A percentile compares a stretch with the other conserved stretches of the same genome.
These are phyloP conservation scores for Ectemnius cavifrons DNA, from an alignment of 2,888 invertebrate genomes.

Conservation along the genomic window DNA sequence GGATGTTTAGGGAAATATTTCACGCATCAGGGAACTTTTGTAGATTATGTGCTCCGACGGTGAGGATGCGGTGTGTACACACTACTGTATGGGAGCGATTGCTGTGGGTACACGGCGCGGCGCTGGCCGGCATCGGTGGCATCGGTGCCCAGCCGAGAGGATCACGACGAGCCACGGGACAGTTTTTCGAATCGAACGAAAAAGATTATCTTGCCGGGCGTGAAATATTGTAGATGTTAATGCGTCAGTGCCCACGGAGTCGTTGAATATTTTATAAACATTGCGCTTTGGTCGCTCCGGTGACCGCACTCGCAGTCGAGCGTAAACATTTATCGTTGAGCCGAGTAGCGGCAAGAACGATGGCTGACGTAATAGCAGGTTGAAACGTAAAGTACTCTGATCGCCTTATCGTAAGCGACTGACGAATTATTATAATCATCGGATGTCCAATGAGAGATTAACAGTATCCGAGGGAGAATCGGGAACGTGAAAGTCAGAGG, in stretches of 20 bases:
- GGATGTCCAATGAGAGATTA: too few relatives aligned
- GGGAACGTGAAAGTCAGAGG: too few relatives aligned
- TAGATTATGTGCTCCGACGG: constrained; percentile 26
- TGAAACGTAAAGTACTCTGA: too few relatives aligned
- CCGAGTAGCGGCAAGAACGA: background rate
- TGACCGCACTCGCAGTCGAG: background rate
- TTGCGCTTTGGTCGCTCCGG: too few relatives aligned
- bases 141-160: background rate
- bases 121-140: background rate
- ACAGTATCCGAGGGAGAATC: too few relatives aligned
- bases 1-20: constrained; percentile 56
- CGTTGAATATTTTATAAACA: constrained; percentile 4
- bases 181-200: constrained; percentile 9
- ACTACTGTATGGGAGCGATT: background rate
- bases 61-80: background rate
- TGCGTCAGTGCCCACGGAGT: background rate
- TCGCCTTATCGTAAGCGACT: too few relatives aligned
- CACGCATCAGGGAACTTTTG: constrained; percentile 45
- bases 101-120: too few relatives aligned
- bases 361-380: too few relatives aligned
- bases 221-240: constrained; percentile 3
- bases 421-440: too few relatives aligned
- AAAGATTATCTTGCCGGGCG: background rate
- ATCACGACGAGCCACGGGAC: background rate
- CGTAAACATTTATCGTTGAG: constrained; percentile 1